phyloP scores from a whole-genome alignment of 2,113 vertebrate genomes.

The Phasianus colchicus region DNA sequence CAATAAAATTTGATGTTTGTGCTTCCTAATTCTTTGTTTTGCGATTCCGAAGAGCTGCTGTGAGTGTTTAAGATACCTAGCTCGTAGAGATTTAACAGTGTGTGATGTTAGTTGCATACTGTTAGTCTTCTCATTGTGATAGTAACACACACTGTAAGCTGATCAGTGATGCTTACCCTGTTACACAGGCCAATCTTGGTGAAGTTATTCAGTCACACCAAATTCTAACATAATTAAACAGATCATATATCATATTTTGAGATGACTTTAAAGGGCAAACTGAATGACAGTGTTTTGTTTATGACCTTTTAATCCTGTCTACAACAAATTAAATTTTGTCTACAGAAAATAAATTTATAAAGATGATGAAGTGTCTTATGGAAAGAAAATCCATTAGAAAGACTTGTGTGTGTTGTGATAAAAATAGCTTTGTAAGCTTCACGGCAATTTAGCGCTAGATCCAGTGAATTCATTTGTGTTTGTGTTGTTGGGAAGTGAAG shows the following conservation, averaged over 20 bases:
- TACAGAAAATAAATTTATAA: slow-evolving; percentile 22
- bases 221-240: slow-evolving; percentile 20
- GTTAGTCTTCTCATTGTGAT: background rate
- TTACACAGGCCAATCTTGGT: background rate
- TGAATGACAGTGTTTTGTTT: slow-evolving; percentile 27
- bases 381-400: slow-evolving; percentile 28
- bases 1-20: background rate
- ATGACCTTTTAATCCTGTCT: slow-evolving; percentile 66
- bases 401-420: background rate
- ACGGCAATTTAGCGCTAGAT: background rate
- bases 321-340: slow-evolving; percentile 44
- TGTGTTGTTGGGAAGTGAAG: background rate
- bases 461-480: background rate
- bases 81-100: background rate
- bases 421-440: background rate
- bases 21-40: background rate
- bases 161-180: slow-evolving; percentile 1
- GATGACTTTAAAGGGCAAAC: slow-evolving; percentile 23
- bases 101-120: background rate
- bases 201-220: background rate
- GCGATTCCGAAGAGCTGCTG: background rate
- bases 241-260: background rate
- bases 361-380: slow-evolving; percentile 25
- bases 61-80: background rate
- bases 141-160: background rate